Base-by-base conservation (phyloP, 2,113 vertebrate genomes). In the Entosphenus tridentatus region DNA sequence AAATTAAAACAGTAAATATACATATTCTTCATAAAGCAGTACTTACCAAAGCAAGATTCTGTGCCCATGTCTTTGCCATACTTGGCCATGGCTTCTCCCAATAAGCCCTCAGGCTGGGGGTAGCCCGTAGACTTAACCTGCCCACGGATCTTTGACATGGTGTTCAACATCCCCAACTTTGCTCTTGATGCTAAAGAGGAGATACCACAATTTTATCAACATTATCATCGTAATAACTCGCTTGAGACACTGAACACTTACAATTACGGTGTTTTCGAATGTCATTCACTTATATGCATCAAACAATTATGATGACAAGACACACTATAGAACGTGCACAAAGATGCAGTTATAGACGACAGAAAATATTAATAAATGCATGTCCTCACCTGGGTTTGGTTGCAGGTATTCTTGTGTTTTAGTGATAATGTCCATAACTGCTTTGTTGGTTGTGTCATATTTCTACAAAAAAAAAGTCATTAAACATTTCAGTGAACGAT, bases 391-490 rank as follows among this genome's bases (percentile, higher is more conserved):
- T 82, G 89, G 88, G 82, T 92, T 93, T 13, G 90, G 90, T 75
- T 95, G 89, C 57, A 95, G 85, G 75, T 93, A 96, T 68, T 95
- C 89, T 0, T 87, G 91, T 71, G 88, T 85, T 82, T 85, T 96
- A 57, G 85, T 83, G 58, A 96, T 76, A 62, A 96, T 83, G 62
- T 95, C 90, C 1, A 85, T 80, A 72, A 96, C 81, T 2, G 84
- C 87, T 80, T 92, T 96, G 80, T 81, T 89, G 74, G 88, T 93
- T 73, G 89, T 72, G n/a, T 95, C 88, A 68, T 92, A 87, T 87
- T 95, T 96, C 91, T 93, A 78, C 55, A 79, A 75, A 56, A 75
- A 72, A 72, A 75, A 68, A 57, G 57, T 11, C 57, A 39, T 39
- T 39, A 7, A 57, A 57, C 10, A 55, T 9, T 21, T 39, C 8